Evolutionary conservation across 2,888 invertebrate species (phyloP).

Genomic region (Caenorhabditis uteleia): DNA sequence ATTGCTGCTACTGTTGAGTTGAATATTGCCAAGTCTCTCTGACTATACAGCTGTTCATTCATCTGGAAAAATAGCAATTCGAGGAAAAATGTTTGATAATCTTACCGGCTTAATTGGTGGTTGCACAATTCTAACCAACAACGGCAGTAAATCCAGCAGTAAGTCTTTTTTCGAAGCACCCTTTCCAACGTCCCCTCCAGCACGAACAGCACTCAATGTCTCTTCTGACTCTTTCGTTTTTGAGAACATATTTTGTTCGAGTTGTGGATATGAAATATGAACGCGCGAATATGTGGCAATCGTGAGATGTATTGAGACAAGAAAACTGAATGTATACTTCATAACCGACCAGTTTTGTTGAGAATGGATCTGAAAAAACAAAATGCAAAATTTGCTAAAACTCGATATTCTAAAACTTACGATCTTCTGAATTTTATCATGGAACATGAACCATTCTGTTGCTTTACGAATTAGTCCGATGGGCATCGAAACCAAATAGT

Average conservation of each 20-base stretch:
- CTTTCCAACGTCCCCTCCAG: constrained; percentile 6
- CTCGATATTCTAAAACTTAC: constrained; percentile 15
- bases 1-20: constrained; percentile 25
- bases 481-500: constrained; percentile 46
- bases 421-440: constrained; percentile 40
- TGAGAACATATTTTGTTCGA: constrained; percentile 37
- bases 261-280: constrained; percentile 35
- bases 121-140: constrained; percentile 42
- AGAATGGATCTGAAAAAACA: constrained; percentile 27
- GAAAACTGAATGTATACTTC: constrained; percentile 44
- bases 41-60: constrained; percentile 48
- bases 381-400: not conserved
- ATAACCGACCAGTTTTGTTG: constrained; percentile 45
- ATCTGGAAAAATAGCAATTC: constrained; percentile 32
- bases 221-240: constrained; percentile 33
- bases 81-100: constrained; percentile 1
- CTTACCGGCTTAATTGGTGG: constrained; percentile 50
- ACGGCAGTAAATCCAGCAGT: constrained; percentile 40
- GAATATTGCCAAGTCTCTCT: constrained; percentile 27
- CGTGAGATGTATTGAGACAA: constrained; percentile 45
- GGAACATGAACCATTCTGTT: constrained; percentile 34
- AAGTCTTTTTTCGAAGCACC: constrained; percentile 16
- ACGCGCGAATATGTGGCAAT: constrained; percentile 52
- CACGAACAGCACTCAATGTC: constrained; percentile 23
- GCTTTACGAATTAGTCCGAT: constrained; percentile 38